These are phyloP conservation scores for Chelonus formosanus DNA, from an alignment of 2,888 invertebrate species.

Conservation along the genomic window DNA sequence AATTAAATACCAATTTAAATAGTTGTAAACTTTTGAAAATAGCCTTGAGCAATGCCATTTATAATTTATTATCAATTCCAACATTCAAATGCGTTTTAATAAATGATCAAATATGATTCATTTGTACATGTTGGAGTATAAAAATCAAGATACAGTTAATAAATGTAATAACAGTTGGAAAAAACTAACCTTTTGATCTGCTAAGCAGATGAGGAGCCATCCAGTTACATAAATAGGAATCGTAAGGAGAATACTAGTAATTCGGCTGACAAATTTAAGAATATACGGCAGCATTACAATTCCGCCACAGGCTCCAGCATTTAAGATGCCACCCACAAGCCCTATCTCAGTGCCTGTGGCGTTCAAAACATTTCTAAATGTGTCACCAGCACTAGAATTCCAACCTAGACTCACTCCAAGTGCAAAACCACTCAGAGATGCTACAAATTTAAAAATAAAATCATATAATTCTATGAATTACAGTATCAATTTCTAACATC, in stretches of 20 bases:
- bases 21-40: no score
- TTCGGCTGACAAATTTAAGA: conserved; percentile 43
- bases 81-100: no score
- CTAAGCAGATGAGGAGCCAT: conserved; percentile 51
- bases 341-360: conserved; percentile 49
- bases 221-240: conserved; percentile 46
- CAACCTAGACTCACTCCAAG: conserved; percentile 57
- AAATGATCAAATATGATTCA: no score
- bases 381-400: conserved; percentile 53
- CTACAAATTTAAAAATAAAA: conserved; percentile 42
- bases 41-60: no score
- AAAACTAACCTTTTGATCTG: conserved; percentile 45
- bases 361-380: conserved; percentile 45
- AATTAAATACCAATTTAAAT: no score
- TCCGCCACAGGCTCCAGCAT: conserved; percentile 51
- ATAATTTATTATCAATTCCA: no score
- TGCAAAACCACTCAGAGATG: conserved; percentile 55
- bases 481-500: no score
- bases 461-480: no score
- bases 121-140: background rate
- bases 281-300: conserved; percentile 46
- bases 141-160: background rate
- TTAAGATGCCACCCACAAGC: conserved; percentile 48
- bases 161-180: background rate
- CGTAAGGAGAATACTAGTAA: conserved; percentile 44